Base-by-base conservation (phyloP, 2,113 vertebrate genomes). In the Strigops habroptila region DNA sequence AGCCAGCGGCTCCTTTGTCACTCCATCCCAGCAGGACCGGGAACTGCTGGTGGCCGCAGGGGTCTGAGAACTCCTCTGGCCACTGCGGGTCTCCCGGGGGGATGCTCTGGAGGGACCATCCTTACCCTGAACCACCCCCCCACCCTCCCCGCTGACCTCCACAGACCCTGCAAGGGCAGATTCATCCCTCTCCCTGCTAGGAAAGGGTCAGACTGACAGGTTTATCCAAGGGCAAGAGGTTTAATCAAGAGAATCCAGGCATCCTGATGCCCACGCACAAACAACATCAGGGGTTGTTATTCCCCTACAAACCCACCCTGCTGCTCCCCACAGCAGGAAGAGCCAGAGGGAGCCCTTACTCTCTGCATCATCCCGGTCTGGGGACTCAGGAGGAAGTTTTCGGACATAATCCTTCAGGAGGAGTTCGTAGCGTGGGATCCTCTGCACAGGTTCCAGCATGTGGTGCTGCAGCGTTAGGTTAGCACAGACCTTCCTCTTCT, bases 401-500 rank as follows among this genome's bases (percentile, higher is more conserved):
- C 89, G 98, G 33, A 99, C 77, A 3, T 99, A 99, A n/a, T 99
- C 99, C 83, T 98, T 98, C 46, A 99, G 98, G 52, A 99, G 97
- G 93, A 99, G 98, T 89, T 99, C 98, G 0, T 99, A 99, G 63
- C 99, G 98, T 0, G 98, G 99, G n/a, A 99, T 98, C 84, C 99
- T 98, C 97, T 99, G 99, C 85, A 99, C 98, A 0, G 99, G 99
- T 18, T 99, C 99, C 97, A 99, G 91, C 98, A 98, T 98, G 95
- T 98, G 98, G 91, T 98, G 98, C 84, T 98, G 98, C 92, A 98
- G 97, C 1, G 98, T 99, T 63, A 99, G 97, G 93, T 93, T 98
- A 75, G 98, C 97, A 2, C 98, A 99, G 65, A 96, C 97, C 65
- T 98, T 97, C 93, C 94, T 98, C 93, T 94, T 98, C 99, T 99